phyloP scores from a whole-genome alignment of 2,797 vertebrate species.

The Molothrus aeneus region DNA sequence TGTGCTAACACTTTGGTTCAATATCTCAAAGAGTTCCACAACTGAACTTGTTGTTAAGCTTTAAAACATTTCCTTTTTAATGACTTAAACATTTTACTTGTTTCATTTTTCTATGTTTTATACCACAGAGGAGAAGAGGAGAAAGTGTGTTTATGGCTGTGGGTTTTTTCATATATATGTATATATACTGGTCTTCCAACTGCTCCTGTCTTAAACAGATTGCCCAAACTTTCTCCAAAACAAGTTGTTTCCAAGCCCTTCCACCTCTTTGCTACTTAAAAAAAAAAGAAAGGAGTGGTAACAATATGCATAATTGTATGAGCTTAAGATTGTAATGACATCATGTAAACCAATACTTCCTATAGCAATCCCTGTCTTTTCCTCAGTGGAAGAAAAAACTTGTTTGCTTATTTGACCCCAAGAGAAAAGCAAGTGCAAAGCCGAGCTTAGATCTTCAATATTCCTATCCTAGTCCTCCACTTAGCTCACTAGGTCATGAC shows the following conservation, averaged over 20 bases:
- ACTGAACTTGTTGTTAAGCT: not conserved
- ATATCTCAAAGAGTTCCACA: not conserved
- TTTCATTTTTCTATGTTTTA: not conserved
- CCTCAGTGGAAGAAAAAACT: not conserved
- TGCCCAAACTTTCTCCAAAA: not conserved
- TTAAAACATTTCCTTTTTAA: not conserved
- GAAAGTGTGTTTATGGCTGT: fast-evolving
- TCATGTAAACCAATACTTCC: not conserved
- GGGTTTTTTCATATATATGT: not conserved
- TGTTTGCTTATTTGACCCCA: not conserved
- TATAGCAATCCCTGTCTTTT: not conserved
- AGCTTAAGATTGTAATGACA: not conserved
- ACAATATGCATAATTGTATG: not conserved
- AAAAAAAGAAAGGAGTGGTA: fast-evolving
- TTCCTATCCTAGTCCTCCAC: not conserved
- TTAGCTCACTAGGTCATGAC: slow-evolving; percentile 12
- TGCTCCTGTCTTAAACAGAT: not conserved
- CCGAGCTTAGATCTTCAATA: not conserved
- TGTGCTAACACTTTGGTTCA: not conserved
- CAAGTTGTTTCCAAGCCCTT: not conserved
- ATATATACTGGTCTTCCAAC: not conserved
- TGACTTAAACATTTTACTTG: not conserved
- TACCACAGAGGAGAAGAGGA: not conserved
- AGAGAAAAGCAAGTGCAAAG: not conserved
- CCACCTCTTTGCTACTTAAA: not conserved